Evolutionary conservation across 1,140 invertebrate genomes (phyloP).

Genomic region (Aphidius gifuensis): DNA sequence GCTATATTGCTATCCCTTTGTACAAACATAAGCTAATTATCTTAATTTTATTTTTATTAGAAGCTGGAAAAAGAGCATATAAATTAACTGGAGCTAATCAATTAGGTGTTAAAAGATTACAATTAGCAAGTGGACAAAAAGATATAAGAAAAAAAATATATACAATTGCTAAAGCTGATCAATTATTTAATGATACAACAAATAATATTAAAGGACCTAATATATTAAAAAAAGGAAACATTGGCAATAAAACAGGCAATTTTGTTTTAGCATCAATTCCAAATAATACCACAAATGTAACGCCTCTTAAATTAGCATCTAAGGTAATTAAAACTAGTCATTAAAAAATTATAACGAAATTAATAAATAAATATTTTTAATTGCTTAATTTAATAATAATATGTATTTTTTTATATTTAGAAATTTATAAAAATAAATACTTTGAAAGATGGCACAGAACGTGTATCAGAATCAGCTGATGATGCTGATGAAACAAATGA

Average conservation of each 20-base stretch:
- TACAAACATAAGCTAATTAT: background rate
- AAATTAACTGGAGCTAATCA: constrained; percentile 58
- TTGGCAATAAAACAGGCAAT: constrained; percentile 50
- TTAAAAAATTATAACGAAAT: too few species aligned
- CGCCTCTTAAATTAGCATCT: constrained; percentile 26
- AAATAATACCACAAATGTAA: constrained; percentile 31
- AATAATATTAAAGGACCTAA: constrained; percentile 41
- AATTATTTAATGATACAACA: constrained; percentile 43
- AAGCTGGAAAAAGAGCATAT: constrained; percentile 74
- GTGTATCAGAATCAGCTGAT: constrained; percentile 43
- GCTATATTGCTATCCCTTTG: background rate
- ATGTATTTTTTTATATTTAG: constrained; percentile 13
- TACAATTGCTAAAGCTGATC: constrained; percentile 45
- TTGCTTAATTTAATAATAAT: too few species aligned
- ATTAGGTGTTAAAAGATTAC: constrained; percentile 42
- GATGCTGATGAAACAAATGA: constrained; percentile 49
- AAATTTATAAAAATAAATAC: constrained; percentile 29
- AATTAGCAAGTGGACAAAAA: constrained; percentile 36
- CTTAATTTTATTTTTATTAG: constrained; percentile 42
- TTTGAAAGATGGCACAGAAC: constrained; percentile 36
- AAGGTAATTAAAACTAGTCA: too few species aligned
- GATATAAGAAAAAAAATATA: constrained; percentile 44
- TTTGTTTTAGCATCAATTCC: constrained; percentile 40
- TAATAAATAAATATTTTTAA: too few species aligned
- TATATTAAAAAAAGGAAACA: constrained; percentile 49